Percentiles rank a stretch among this genome's conserved stretches.
Evolutionary conservation across 2,888 invertebrate species (phyloP).

Genomic region (Dusona sp.): DNA sequence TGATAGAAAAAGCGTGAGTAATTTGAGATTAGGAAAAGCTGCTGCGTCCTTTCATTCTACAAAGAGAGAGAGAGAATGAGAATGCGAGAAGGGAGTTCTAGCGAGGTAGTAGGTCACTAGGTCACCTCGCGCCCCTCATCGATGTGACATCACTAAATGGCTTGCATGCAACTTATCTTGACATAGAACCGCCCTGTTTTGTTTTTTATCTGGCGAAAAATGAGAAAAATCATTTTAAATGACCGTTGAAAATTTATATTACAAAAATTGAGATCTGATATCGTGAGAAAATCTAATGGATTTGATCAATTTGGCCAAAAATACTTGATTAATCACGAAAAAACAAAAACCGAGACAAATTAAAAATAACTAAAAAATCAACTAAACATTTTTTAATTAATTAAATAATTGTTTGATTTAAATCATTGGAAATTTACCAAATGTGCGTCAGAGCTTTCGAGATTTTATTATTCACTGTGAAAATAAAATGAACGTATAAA

Average conservation of each 20-base stretch:
- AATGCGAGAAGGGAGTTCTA: constrained; percentile 59
- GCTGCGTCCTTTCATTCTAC: constrained; percentile 63
- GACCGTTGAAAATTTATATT: not conserved
- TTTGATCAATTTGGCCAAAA: not conserved
- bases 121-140: constrained; percentile 75
- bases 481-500: not conserved
- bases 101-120: constrained; percentile 76
- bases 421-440: not conserved
- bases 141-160: constrained; percentile 75
- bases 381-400: too few relatives aligned
- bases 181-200: constrained; percentile 38
- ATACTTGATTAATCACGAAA: too few relatives aligned
- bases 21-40: constrained; percentile 73
- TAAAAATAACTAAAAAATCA: too few relatives aligned
- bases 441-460: not conserved
- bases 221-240: not conserved
- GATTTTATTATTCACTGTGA: not conserved
- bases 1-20: not conserved
- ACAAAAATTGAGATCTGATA: not conserved
- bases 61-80: constrained; percentile 63
- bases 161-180: constrained; percentile 69
- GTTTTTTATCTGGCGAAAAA: not conserved
- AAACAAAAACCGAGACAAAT: too few relatives aligned
- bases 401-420: not conserved
- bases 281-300: not conserved